phyloP scores from a whole-genome alignment of 2,888 invertebrate species.

The Terebella lapidaria region DNA sequence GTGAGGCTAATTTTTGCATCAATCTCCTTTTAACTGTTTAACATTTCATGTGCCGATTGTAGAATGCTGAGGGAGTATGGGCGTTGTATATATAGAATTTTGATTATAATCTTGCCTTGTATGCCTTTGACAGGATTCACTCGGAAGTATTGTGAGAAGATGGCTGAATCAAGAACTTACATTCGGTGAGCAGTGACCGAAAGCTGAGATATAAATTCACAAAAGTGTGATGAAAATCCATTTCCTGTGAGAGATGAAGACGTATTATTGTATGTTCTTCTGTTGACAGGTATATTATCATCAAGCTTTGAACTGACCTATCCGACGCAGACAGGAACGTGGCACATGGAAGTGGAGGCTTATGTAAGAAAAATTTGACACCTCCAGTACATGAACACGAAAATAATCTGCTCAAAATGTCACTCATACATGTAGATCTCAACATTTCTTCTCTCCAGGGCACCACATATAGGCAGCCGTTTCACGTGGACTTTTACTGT shows the following conservation, averaged over 20 bases:
- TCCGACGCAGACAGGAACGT: slow-evolving; percentile 86
- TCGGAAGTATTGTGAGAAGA: slow-evolving; percentile 19
- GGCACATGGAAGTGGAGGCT: slow-evolving; percentile 83
- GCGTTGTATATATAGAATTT: no score
- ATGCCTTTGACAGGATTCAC: slow-evolving; percentile 21
- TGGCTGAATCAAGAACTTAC: slow-evolving; percentile 26
- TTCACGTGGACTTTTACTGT: slow-evolving; percentile 25
- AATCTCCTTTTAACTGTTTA: not conserved
- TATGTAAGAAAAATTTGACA: slow-evolving; percentile 58
- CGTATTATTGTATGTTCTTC: not conserved
- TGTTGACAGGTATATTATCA: slow-evolving; percentile 72
- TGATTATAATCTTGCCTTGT: no score
- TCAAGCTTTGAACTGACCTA: slow-evolving; percentile 83
- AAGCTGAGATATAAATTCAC: not conserved
- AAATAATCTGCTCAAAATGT: not conserved
- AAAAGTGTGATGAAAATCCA: no score
- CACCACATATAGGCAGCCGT: slow-evolving; percentile 13
- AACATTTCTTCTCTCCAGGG: no score
- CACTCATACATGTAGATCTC: no score
- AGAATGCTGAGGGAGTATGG: no score
- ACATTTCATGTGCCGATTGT: not conserved
- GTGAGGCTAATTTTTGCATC: slow-evolving; percentile 30
- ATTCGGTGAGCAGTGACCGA: slow-evolving; percentile 17
- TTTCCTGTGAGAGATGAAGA: no score
- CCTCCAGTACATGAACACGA: not conserved